Percentiles rank a stretch among this genome's conserved stretches.
Conservation (phyloP, 2,113 vertebrate species). For the Zootoca vivipara region DNA sequence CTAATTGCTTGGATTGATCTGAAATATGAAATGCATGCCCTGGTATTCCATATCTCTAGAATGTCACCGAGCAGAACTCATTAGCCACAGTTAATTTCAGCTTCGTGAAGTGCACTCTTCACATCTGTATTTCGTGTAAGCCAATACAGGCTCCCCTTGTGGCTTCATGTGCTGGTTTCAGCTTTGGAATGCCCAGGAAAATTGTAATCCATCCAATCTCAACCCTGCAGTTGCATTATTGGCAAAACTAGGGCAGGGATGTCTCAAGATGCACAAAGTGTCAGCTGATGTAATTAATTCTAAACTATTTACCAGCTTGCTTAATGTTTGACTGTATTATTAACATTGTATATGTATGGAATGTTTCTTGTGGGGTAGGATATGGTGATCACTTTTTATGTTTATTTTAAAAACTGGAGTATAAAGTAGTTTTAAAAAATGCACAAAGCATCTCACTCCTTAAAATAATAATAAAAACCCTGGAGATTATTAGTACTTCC, state of each 20-base stretch:
- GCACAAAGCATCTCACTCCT: not conserved
- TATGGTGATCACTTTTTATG: too few relatives aligned
- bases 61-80: constrained; percentile 11
- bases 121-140: not conserved
- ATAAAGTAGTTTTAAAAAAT: not conserved
- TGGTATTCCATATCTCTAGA: not conserved
- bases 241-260: not conserved
- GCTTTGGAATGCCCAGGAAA: not conserved
- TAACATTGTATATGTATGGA: too few relatives aligned
- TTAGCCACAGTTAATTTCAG: constrained; percentile 30
- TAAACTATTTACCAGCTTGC: too few relatives aligned
- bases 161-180: not conserved
- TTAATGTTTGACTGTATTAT: too few relatives aligned
- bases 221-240: not conserved
- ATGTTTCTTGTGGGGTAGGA: too few relatives aligned
- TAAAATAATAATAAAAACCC: not conserved
- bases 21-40: constrained; percentile 8
- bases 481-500: not conserved
- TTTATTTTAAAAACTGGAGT: too few relatives aligned
- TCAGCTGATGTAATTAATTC: too few relatives aligned
- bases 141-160: constrained; percentile 21
- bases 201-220: not conserved
- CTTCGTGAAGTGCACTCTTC: not conserved
- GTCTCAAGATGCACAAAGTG: not conserved
- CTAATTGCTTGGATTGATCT: not conserved